phyloP scores from a whole-genome alignment of 2,113 vertebrate species.

The Pheucticus melanocephalus region DNA sequence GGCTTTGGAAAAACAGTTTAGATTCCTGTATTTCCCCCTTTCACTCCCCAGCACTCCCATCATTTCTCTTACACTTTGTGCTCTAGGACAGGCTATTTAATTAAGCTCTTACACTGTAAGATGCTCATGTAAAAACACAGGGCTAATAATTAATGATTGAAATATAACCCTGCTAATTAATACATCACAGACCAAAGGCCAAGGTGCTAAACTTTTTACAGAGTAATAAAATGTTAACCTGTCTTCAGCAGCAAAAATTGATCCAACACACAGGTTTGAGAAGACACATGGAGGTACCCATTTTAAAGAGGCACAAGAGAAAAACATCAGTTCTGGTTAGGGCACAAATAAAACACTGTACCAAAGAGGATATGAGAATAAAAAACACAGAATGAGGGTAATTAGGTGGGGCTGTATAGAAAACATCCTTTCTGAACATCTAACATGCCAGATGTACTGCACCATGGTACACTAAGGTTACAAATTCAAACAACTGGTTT shows the following conservation, averaged over 20 bases:
- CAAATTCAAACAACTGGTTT: neutral
- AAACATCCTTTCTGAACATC: neutral
- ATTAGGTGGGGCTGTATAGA: neutral
- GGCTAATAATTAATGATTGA: neutral
- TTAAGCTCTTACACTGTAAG: neutral
- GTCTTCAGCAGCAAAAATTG: neutral
- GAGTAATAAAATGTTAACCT: neutral
- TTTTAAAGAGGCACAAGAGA: neutral
- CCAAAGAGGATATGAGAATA: neutral
- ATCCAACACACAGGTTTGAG: neutral
- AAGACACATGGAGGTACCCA: neutral
- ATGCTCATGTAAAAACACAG: neutral
- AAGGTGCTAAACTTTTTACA: neutral
- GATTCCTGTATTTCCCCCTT: neutral
- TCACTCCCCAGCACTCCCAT: neutral
- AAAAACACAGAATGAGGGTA: neutral
- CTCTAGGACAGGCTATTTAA: neutral
- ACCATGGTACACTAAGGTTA: neutral
- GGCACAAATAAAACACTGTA: neutral
- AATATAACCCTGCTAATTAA: neutral
- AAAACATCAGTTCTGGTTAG: neutral
- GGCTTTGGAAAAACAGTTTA: neutral
- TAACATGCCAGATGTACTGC: neutral
- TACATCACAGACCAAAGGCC: neutral
- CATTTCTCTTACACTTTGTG: neutral